Base-by-base conservation (phyloP, 2,888 invertebrate species). In the Phengaris arion region DNA sequence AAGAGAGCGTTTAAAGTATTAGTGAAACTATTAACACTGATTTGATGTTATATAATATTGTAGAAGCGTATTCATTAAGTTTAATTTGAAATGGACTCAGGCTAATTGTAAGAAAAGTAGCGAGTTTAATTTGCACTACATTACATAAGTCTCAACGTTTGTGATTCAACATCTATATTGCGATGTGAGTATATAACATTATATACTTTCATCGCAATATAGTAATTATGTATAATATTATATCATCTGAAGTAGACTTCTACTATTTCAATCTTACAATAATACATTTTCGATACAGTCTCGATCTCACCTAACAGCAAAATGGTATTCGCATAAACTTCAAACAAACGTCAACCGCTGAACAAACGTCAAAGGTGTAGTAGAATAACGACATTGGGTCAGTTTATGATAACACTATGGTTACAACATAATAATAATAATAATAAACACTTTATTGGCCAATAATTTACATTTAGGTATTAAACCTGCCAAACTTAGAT, bases 101-200 rank as follows among this genome's bases (percentile, higher is more conserved):
- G 64, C 35, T 64, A 64, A 64, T 64, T 64, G 64, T 64, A 35
- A 12, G 35, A 64, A 35, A 64, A 64, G 64, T 45, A 35, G 35
- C 35, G 35, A 64, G 64, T 64, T 64, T 64, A 64, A 64, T 64
- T 64, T 64, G 64, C 35, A 64, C 64, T 12, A 35, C 35, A 64
- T 64, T 64, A 64, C 64, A 45, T 64, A 64, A 64, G 59, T 10
- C 64, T 35, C 22, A 22, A 35, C 35, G 35, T 35, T 35, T 64
- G 12, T 64, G 64, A 64, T 45, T 7, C 64, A 64, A 64, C 64
- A n/a, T n/a, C 55, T n/a, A 64, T 64, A 45, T 64, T 45, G 64
- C 64, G 12, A 35, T 64, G 64, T 45, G 45, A 64, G 64, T 45
- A 45, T 45, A 45, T 64, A 12, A 64, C 22, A 59, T 12, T 2